Conservation (phyloP, 2,797 vertebrate genomes). For the Parauchenoglanis ngamensis region DNA sequence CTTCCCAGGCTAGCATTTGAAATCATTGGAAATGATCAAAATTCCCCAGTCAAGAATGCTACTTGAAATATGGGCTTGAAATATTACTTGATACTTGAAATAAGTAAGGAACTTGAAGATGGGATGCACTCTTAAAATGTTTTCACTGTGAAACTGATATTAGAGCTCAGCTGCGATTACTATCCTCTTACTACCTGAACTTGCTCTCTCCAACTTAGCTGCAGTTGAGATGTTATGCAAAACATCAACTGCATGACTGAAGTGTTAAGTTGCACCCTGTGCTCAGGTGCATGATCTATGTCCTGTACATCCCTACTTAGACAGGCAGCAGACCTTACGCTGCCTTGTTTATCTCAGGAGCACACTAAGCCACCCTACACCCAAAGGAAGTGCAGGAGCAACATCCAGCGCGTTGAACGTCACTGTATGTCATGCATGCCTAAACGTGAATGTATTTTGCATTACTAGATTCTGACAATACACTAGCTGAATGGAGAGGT, state of each 20-base stretch:
- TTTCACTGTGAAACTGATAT: background rate
- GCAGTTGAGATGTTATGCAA: background rate
- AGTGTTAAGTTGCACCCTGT: background rate
- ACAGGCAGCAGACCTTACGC: background rate
- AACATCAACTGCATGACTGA: background rate
- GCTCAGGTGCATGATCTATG: background rate
- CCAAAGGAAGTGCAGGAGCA: background rate
- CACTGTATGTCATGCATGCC: too few species aligned
- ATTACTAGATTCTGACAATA: background rate
- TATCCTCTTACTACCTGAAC: background rate
- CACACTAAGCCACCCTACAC: background rate
- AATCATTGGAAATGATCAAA: background rate
- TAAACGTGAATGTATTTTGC: background rate
- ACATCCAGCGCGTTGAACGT: background rate
- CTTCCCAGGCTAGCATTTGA: background rate
- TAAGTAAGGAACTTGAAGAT: background rate
- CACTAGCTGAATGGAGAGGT: background rate
- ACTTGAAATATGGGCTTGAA: background rate
- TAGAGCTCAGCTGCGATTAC: background rate
- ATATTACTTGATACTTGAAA: background rate
- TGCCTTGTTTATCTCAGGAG: constrained; percentile 10
- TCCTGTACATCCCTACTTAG: background rate
- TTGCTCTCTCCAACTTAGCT: background rate
- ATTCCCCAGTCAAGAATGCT: background rate
- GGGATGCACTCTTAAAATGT: background rate